These are phyloP conservation scores for Trematocara stigmaticum DNA, from an alignment of 2,113 vertebrate species.

Conservation along the genomic window DNA sequence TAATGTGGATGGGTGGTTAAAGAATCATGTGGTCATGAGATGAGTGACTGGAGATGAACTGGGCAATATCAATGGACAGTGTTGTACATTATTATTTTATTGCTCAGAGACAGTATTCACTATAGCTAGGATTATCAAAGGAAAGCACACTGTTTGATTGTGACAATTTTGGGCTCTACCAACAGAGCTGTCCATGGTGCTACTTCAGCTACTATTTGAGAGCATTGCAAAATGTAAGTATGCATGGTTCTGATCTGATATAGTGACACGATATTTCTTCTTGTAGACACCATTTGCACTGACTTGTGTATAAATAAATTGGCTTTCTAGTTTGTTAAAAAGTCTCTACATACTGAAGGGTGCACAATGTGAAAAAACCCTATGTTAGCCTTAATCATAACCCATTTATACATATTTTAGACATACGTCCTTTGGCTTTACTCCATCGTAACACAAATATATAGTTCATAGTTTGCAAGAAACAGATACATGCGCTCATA, in stretches of 20 bases:
- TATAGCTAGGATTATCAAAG: not conserved
- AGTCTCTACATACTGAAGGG: not conserved
- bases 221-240: not conserved
- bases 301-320: not conserved
- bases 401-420: not conserved
- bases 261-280: not conserved
- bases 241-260: conserved; percentile 1
- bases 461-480: not conserved
- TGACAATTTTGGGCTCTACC: not conserved
- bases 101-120: conserved; percentile 6
- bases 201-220: not conserved
- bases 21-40: not conserved
- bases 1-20: not conserved
- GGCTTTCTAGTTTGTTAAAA: not conserved
- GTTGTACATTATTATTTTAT: conserved; percentile 44
- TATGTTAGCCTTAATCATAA: not conserved
- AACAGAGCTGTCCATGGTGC: conserved; percentile 9
- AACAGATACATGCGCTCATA: not conserved
- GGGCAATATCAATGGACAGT: not conserved
- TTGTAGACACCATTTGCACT: not conserved
- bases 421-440: not conserved
- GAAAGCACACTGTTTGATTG: not conserved
- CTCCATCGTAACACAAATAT: not conserved
- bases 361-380: not conserved
- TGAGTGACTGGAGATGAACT: not conserved